These are phyloP conservation scores for Erebia epiphron DNA, from an alignment of 2,888 invertebrate species.

Conservation along the genomic window DNA sequence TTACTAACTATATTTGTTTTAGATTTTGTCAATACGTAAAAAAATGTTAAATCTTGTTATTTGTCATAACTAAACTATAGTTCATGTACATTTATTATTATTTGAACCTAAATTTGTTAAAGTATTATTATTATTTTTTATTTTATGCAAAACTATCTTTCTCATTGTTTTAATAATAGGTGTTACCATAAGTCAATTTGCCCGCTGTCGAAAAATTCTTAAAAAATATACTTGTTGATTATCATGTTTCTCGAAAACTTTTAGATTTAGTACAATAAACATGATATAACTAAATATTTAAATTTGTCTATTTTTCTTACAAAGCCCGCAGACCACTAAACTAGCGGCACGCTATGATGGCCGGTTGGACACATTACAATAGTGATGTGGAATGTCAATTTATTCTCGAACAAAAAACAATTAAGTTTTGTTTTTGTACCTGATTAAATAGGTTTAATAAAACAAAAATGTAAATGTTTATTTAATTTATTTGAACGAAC, in stretches of 20 bases:
- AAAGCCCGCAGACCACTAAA: too few relatives aligned
- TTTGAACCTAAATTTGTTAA: conserved; percentile 31
- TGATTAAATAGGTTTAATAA: too few relatives aligned
- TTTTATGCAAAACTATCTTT: conserved; percentile 27
- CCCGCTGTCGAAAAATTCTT: conserved; percentile 50
- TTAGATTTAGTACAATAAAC: conserved; percentile 75
- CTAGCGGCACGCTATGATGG: too few relatives aligned
- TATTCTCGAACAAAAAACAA: too few relatives aligned
- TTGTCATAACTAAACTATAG: conserved; percentile 28
- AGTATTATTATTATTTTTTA: conserved; percentile 30
- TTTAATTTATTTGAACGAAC: too few relatives aligned
- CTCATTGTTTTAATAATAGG: conserved; percentile 36
- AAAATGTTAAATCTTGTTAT: conserved; percentile 35
- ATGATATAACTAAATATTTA: conserved; percentile 66
- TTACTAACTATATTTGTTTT: conserved; percentile 34
- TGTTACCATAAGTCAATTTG: conserved; percentile 77
- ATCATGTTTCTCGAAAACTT: conserved; percentile 70
- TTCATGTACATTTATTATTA: conserved; percentile 24
- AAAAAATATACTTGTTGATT: conserved; percentile 58
- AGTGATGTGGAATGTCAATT: too few relatives aligned
- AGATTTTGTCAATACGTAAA: conserved; percentile 48
- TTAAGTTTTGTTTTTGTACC: too few relatives aligned
- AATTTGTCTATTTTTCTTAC: conserved; percentile 45
- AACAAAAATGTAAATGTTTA: too few relatives aligned
- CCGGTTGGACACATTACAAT: too few relatives aligned